These are phyloP conservation scores for Megaceryle alcyon DNA, from an alignment of 2,797 vertebrate genomes.

Conservation along the genomic window DNA sequence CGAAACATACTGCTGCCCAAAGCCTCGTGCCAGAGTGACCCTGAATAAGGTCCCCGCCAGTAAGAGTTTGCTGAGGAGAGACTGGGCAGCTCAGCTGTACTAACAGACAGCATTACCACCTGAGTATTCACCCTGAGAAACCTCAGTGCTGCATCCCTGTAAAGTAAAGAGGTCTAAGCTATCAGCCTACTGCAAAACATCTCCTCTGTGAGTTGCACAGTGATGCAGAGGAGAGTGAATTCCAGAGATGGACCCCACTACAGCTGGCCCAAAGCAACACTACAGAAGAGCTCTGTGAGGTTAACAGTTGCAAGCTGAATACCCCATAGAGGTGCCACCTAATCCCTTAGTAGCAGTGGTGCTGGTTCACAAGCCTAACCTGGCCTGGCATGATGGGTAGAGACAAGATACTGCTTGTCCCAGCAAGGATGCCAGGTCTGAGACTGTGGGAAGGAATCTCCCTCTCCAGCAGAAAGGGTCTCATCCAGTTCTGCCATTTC, in stretches of 20 bases:
- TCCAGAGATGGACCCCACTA: neutral
- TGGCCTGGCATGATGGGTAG: neutral
- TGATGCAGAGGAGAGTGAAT: neutral
- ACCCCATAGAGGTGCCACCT: neutral
- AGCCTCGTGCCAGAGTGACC: fast-evolving
- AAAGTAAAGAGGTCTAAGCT: neutral
- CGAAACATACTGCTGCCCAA: fast-evolving
- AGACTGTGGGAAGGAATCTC: constrained; percentile 17
- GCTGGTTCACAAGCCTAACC: neutral
- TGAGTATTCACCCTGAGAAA: fast-evolving
- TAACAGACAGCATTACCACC: neutral
- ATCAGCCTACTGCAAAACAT: neutral
- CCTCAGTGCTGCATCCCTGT: neutral
- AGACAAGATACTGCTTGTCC: constrained; percentile 36
- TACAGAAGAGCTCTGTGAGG: neutral
- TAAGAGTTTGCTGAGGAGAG: neutral
- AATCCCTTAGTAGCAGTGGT: neutral
- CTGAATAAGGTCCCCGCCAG: neutral
- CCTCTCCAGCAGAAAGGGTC: neutral
- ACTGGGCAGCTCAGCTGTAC: neutral
- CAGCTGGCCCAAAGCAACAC: fast-evolving
- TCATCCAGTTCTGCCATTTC: neutral
- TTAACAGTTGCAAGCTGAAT: neutral
- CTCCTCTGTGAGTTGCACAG: neutral
- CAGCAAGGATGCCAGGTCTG: neutral